Base-by-base conservation (phyloP, 2,888 invertebrate genomes). In the Noctua comes region DNA sequence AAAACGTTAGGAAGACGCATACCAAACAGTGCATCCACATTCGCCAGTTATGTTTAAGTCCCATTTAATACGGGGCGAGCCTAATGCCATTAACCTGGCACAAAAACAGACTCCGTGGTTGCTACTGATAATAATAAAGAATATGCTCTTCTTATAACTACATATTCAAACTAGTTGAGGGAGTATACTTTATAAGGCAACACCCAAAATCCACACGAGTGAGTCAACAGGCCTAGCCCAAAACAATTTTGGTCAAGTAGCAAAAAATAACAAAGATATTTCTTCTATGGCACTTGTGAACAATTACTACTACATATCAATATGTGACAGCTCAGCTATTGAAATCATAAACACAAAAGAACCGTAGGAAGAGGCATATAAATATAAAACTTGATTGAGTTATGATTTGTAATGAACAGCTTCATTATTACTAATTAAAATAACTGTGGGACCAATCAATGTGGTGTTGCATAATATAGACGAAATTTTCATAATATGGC, bases 381-480 rank as follows among this genome's bases (percentile, higher is more conserved):
- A 64, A 31, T 64, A 31, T 76, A 64, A 68, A 76, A 73, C 57
- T 76, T 86, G 69, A 86, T 87, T 79, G 70, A 76, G 70, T 82
- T 76, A 73, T 82, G 80, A 84, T 80, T 77, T 62, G 68, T 84
- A 80, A 80, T 73, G 36, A 81, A 80, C 79, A 68, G 79, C 77
- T 74, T 73, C 73, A 79, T 80, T 80, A 82, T 78, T n/a, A 71
- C 83, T 86, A 82, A 85, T 88, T 82, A 80, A 77, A 87, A 82
- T 82, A 79, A 70, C 74, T 82, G 74, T 88, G 72, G 74, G 43
- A 71, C 74, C 78, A 68, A 73, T 83, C 65, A 78, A 78, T 66
- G 65, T 59, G 36, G 2, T 59, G 18, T 77, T 73, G 83, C 68
- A 31, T 76, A 73, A 68, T 48, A 1, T 48, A 51, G 36, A 81